Evolutionary conservation across 2,888 invertebrate genomes (phyloP), one percentile per base, ranked within the genome.

Genomic region (Lasioglossum marginatum): DNA sequence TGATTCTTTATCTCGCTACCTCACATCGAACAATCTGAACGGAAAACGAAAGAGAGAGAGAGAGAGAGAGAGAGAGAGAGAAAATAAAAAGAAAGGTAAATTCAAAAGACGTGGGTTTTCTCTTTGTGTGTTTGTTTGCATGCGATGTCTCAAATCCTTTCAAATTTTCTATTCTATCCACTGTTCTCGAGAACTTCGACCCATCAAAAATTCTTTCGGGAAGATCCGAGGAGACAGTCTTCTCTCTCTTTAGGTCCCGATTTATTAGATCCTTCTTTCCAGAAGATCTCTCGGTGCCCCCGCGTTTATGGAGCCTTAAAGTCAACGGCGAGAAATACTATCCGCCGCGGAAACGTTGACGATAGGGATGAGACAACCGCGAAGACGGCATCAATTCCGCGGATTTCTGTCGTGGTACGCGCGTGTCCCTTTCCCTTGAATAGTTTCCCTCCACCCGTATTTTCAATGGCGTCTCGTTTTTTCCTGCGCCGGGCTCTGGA

Each of bases 1-100:
- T 92, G 92, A 91, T 86, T 91, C 92, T 92, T 63, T 77, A 74
- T 82, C 80, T 52, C 40, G 19, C 43, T 10, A 70, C 70, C 37
- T 40, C 40, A 70, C 70, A n/a, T 43, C 70, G 70, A 34, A 31
- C 31, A 34, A 16, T 40, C 37, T 40, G n/a, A 23, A 66, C 6
- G 19, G 6, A 1, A 63, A 2, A 34, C 31, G 19, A 63, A 19
- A 37, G 16, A 34, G 10, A 19, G 1, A 19, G 31, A 8, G 19
- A 66, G 2, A 27, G 4, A 63, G 14, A 31, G 12, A 60, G 31
- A 27, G 19, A 31, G 19, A 16, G 34, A 27, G 16, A 6, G 31
- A 34, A 57, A n/a, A 57, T n/a, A 12, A 57, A n/a, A 52, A n/a
- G n/a, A n/a, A 57, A 37, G 34, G 66, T 66, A 66, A 66, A 19